Evolutionary conservation across 1,140 invertebrate genomes (phyloP).

Genomic region (Pomphorhynchus laevis): DNA sequence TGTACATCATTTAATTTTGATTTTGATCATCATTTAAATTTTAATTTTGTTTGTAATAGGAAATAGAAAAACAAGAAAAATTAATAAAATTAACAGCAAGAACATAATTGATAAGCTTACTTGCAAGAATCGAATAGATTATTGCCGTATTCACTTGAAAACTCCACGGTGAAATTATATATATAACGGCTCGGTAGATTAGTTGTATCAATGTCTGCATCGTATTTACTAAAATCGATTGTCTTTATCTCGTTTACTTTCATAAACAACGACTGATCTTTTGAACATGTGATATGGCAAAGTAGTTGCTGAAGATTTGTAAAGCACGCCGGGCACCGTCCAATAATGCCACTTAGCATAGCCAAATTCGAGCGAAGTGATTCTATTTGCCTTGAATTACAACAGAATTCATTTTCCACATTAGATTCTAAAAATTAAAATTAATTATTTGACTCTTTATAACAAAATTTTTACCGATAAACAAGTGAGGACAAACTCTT

Average conservation of each 20-base stretch:
- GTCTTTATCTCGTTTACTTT: background rate
- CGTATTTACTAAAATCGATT: background rate
- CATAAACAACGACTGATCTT: constrained; percentile 5
- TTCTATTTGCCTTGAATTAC: constrained; percentile 2
- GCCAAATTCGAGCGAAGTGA: constrained; percentile 2
- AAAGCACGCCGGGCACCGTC: constrained; percentile 8
- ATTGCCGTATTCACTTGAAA: background rate
- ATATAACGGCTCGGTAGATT: too few species aligned
- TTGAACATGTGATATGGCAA: constrained; percentile 7
- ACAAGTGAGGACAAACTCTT: too few species aligned
- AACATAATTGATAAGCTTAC: too few species aligned
- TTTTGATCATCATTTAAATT: too few species aligned
- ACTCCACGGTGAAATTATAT: constrained; percentile 1
- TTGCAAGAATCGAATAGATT: constrained; percentile 8
- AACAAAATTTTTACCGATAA: too few species aligned
- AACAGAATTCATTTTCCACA: too few species aligned
- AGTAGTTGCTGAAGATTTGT: constrained; percentile 5
- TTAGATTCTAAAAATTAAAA: too few species aligned
- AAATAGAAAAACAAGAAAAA: too few species aligned
- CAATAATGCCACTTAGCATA: constrained; percentile 3
- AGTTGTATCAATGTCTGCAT: background rate
- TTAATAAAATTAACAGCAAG: too few species aligned
- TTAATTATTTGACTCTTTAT: too few species aligned
- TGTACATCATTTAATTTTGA: too few species aligned
- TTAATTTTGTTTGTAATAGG: too few species aligned